Evolutionary conservation across 2,113 vertebrate species (phyloP), one percentile per base, ranked within the genome.

Genomic region (Polypterus senegalus): DNA sequence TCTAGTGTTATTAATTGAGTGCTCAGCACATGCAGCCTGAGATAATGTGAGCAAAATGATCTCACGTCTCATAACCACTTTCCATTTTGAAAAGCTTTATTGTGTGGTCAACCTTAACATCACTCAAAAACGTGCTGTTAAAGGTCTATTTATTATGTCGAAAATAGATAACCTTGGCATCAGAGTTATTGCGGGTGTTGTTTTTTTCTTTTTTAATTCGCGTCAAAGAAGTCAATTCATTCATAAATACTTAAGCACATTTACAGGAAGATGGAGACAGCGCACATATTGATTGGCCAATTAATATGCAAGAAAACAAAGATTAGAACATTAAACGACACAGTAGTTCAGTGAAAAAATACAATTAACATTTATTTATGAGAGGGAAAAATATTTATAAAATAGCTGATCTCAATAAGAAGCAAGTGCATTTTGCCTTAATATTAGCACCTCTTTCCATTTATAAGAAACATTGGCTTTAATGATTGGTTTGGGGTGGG

Each of bases 211-310:
- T 73, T 73, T 72, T 77, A 71, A 77, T 81, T 80, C 78, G 74
- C 71, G 74, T 61, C 43, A 69, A 74, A 69, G 65, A 76, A 81
- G 83, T 87, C 83, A 85, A 88, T 86, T 85, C 79, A 85, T 84
- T 83, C 83, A 88, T 88, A 82, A 88, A 86, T 88, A 87, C 82
- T 87, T 88, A 73, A 88, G 76, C 76, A 71, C 73, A 60, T 80
- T 87, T 87, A 85, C 84, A 77, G 82, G 85, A 88, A 76, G 71
- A 74, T 72, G 65, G 77, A 73, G 74, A 76, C 74, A 79, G 79
- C 73, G 82, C 79, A 76, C 77, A 63, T 84, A 87, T 87, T 78
- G 86, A 88, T 85, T 76, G 61, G 72, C 78, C 77, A 77, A 81
- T 77, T 86, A 86, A 82, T 75, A 79, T 69, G 67, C 62, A 68